Conservation (phyloP, 2,113 vertebrate species). For the Oreochromis aureus region DNA sequence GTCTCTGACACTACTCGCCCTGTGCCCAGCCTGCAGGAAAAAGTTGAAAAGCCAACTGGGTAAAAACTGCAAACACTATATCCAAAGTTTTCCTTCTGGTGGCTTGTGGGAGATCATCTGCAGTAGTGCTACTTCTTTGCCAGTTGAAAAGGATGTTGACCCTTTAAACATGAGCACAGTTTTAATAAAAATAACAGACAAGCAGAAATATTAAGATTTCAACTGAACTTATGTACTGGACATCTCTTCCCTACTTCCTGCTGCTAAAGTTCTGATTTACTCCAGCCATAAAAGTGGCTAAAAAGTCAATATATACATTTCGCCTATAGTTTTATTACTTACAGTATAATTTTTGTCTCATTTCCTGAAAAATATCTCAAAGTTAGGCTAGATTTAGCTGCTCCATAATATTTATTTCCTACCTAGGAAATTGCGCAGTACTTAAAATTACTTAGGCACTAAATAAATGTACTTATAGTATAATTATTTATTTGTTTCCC, state of each 20-base stretch:
- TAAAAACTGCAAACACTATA: slow-evolving; percentile 49
- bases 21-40: slow-evolving; percentile 29
- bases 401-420: background rate
- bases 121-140: slow-evolving; percentile 72
- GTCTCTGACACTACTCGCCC: slow-evolving; percentile 16
- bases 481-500: background rate
- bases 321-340: background rate
- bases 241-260: background rate
- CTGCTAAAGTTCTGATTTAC: background rate
- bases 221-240: fast-evolving
- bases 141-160: slow-evolving; percentile 78
- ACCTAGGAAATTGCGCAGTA: no score
- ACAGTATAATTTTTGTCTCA: background rate
- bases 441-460: background rate
- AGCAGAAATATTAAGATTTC: background rate
- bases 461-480: background rate
- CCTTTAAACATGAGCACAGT: slow-evolving; percentile 58
- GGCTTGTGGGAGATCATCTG: slow-evolving; percentile 11
- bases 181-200: background rate
- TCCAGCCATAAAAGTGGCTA: background rate
- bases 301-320: background rate
- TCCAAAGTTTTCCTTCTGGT: slow-evolving; percentile 35
- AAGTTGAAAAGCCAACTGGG: slow-evolving; percentile 35
- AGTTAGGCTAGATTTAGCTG: background rate
- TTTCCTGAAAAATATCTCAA: background rate